A percentile compares a stretch with the other conserved stretches of the same genome.
Evolutionary conservation across 2,797 vertebrate genomes (phyloP).

Genomic region (Caiman crocodilus): DNA sequence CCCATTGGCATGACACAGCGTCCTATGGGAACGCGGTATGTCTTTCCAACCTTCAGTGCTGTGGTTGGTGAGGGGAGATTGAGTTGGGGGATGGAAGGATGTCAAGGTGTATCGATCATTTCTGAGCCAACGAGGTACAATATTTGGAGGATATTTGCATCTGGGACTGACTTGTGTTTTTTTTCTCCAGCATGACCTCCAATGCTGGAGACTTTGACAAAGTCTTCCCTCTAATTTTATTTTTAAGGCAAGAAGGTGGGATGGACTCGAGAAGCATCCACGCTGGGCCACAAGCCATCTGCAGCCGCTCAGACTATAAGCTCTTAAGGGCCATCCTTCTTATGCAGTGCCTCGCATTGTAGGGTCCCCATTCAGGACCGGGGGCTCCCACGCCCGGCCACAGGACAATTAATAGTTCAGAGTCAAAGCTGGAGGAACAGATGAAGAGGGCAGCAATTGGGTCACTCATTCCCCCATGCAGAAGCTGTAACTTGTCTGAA

Average conservation of each 20-base stretch:
- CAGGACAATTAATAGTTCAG: background rate
- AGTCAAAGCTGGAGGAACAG: background rate
- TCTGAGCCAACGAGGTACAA: background rate
- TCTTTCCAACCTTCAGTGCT: background rate
- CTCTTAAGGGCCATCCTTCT: background rate
- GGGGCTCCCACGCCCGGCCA: background rate
- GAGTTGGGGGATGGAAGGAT: background rate
- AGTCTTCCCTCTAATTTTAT: background rate
- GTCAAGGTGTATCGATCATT: background rate
- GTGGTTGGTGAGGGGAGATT: fast-evolving
- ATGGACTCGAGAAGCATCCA: background rate
- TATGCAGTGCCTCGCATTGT: background rate
- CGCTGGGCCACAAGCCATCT: background rate
- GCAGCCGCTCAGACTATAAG: background rate
- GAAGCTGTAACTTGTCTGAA: too few relatives aligned
- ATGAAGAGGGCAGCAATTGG: background rate
- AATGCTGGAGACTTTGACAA: background rate
- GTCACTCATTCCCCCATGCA: too few relatives aligned
- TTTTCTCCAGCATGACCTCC: background rate
- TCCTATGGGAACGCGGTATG: background rate
- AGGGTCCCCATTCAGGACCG: background rate
- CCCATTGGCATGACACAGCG: conserved; percentile 8
- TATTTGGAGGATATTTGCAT: background rate
- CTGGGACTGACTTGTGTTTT: background rate
- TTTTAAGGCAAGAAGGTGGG: background rate